phyloP scores from a whole-genome alignment of 30 jellyfish, hydroid and myxozoan species.

The Chironex yamaguchii region DNA sequence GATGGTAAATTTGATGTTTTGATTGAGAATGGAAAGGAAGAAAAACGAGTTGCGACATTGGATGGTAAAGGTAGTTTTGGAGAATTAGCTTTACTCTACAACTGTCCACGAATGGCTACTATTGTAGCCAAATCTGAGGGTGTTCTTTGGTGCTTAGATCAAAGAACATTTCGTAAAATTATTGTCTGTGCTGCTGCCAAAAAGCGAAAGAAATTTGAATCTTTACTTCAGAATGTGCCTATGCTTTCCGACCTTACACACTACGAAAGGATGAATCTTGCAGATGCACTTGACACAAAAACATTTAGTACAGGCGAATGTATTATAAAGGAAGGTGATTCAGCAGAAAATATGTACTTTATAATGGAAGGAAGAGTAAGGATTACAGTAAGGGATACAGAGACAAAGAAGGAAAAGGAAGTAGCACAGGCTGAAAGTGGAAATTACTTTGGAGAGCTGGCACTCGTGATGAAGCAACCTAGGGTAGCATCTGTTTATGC shows the following conservation, averaged over 20 bases:
- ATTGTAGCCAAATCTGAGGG: conserved; percentile 88
- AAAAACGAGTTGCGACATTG: conserved; percentile 82
- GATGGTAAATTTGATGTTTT: conserved; percentile 83
- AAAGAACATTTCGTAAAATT: conserved; percentile 83
- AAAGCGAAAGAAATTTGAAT: conserved; percentile 84
- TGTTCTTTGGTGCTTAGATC: conserved; percentile 96
- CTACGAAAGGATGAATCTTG: conserved; percentile 93
- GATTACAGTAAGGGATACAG: conserved; percentile 74
- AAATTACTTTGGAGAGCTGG: conserved; percentile 93
- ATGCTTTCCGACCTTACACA: conserved; percentile 84
- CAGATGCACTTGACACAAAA: conserved; percentile 86
- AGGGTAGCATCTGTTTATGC: conserved; percentile 97
- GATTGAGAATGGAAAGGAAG: conserved; percentile 60
- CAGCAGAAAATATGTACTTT: conserved; percentile 87
- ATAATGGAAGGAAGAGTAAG: conserved; percentile 89
- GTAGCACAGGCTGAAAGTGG: conserved; percentile 82
- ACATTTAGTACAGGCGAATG: conserved; percentile 61
- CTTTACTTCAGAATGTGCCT: conserved; percentile 81
- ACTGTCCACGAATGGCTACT: conserved; percentile 99
- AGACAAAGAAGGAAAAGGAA: conserved; percentile 74
- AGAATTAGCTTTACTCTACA: conserved; percentile 91
- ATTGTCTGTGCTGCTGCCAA: conserved; percentile 95
- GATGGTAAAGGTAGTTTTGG: conserved; percentile 96
- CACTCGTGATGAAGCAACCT: conserved; percentile 90
- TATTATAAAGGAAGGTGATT: conserved; percentile 87